phyloP scores from a whole-genome alignment of 2,113 vertebrate species.

The Struthio camelus region DNA sequence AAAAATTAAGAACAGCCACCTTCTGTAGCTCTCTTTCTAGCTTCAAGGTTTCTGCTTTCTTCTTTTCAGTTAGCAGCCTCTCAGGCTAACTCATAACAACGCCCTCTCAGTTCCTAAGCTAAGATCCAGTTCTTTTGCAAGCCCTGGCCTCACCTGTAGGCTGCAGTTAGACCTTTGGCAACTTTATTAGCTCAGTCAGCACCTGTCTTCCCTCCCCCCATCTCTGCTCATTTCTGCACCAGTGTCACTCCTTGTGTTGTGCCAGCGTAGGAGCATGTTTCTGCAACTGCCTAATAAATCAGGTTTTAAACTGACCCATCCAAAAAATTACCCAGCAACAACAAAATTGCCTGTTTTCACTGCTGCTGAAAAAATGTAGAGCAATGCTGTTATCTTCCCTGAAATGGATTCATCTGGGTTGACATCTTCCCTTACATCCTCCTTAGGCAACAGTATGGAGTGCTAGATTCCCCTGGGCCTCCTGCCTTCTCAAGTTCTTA shows the following conservation, averaged over 20 bases:
- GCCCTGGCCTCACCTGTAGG: background rate
- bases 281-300: background rate
- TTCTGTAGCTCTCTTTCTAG: background rate
- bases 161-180: background rate
- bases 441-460: background rate
- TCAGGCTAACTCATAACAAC: background rate
- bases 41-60: background rate
- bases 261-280: background rate
- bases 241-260: accelerated
- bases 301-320: background rate
- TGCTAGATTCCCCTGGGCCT: background rate
- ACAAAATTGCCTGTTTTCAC: background rate
- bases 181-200: background rate
- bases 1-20: background rate
- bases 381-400: background rate
- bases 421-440: background rate
- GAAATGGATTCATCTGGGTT: background rate
- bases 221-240: background rate
- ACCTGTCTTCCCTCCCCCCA: background rate
- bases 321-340: background rate
- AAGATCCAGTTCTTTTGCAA: background rate
- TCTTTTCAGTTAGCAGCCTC: background rate
- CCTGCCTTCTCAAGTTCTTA: background rate
- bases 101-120: background rate
- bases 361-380: background rate